Conservation (phyloP, 2,888 invertebrate species). For the Eilema griseolum region DNA sequence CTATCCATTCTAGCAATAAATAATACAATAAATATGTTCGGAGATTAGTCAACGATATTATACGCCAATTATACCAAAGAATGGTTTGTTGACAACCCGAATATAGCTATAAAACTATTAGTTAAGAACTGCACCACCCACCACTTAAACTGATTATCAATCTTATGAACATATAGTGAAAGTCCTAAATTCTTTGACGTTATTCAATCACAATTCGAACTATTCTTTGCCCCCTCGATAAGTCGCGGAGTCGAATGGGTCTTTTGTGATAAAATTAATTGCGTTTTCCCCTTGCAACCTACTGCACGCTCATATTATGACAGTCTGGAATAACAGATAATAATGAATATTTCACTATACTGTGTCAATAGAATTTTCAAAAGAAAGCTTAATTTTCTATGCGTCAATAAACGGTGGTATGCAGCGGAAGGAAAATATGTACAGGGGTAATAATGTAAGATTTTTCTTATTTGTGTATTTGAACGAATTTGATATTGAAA, state of each 20-base stretch:
- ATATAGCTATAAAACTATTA: slow-evolving; percentile 38
- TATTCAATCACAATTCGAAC: slow-evolving; percentile 55
- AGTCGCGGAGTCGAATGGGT: slow-evolving; percentile 58
- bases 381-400: slow-evolving; percentile 17
- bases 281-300: slow-evolving; percentile 75
- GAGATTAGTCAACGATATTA: slow-evolving; percentile 18
- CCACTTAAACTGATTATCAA: slow-evolving; percentile 16
- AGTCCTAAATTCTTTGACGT: slow-evolving; percentile 28
- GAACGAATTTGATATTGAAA: neutral
- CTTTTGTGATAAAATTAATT: slow-evolving; percentile 83
- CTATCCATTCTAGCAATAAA: neutral
- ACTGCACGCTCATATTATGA: slow-evolving; percentile 55
- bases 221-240: slow-evolving; percentile 55
- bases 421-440: neutral
- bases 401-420: neutral
- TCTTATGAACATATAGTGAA: slow-evolving; percentile 22
- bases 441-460: neutral
- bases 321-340: slow-evolving; percentile 47
- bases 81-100: slow-evolving; percentile 26
- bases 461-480: neutral
- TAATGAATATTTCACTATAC: slow-evolving; percentile 37
- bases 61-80: slow-evolving; percentile 26
- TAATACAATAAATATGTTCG: neutral
- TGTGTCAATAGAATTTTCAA: slow-evolving; percentile 29
- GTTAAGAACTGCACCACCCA: slow-evolving; percentile 13